Evolutionary conservation across 1,140 invertebrate genomes (phyloP).

Genomic region (Maconellicoccus hirsutus): DNA sequence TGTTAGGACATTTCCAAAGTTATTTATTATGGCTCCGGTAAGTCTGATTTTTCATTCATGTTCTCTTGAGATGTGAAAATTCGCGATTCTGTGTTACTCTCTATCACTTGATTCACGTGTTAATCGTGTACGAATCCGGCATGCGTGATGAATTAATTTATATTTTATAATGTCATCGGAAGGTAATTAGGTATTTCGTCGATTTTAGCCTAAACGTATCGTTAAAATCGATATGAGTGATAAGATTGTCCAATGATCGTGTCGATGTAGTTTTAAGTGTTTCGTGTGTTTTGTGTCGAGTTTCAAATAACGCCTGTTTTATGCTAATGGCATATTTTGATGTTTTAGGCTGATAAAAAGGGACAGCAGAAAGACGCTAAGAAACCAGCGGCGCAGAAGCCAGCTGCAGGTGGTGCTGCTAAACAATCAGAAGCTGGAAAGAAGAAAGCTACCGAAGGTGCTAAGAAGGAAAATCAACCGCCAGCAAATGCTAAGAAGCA

Average conservation of each 20-base stretch:
- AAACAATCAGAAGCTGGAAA: conserved; percentile 25
- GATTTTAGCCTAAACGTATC: neutral
- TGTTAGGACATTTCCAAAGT: neutral
- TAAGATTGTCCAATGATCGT: no score
- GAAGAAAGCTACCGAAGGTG: conserved; percentile 1
- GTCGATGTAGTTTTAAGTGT: no score
- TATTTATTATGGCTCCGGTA: neutral
- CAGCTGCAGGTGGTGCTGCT: conserved; percentile 18
- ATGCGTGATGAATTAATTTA: neutral
- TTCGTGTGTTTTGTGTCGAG: neutral
- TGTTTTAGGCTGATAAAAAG: conserved; percentile 18
- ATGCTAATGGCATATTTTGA: neutral
- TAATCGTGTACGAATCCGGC: neutral
- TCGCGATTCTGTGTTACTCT: neutral
- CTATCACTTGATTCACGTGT: neutral
- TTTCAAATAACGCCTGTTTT: neutral
- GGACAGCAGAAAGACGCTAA: neutral
- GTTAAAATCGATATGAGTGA: no score
- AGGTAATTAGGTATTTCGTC: no score
- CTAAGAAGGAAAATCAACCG: neutral
- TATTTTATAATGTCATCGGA: no score
- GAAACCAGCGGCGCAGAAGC: neutral
- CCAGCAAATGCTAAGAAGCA: neutral
- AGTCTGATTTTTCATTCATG: neutral
- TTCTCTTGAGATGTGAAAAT: no score